A percentile compares a stretch with the other conserved stretches of the same genome.
These are phyloP conservation scores for Herpailurus yagouaroundi DNA, from an alignment of 2,113 vertebrate species.

Conservation along the genomic window DNA sequence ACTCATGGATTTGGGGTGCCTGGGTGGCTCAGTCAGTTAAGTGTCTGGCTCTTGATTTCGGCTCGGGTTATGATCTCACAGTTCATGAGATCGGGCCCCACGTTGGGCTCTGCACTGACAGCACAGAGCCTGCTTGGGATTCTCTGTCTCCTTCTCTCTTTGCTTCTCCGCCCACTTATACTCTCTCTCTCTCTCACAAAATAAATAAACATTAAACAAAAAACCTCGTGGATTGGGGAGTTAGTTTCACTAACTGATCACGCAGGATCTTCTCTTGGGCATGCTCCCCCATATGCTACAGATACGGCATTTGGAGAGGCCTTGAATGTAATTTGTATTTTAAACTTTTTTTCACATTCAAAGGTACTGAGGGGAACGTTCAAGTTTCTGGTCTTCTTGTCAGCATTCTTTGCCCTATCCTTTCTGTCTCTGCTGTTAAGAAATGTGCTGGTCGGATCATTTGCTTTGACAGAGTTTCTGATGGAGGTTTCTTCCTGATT, in stretches of 20 bases:
- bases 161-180: background rate
- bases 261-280: background rate
- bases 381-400: background rate
- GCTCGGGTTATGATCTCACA: background rate
- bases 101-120: background rate
- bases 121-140: background rate
- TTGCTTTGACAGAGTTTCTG: conserved; percentile 36
- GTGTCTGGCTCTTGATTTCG: background rate
- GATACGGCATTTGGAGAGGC: background rate
- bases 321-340: background rate
- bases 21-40: background rate
- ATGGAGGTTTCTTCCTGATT: conserved; percentile 37
- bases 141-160: background rate
- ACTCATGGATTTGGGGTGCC: background rate
- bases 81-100: background rate
- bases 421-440: background rate
- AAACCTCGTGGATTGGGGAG: background rate
- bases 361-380: conserved; percentile 40
- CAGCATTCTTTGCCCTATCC: background rate
- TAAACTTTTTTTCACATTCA: conserved; percentile 39
- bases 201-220: background rate
- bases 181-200: background rate
- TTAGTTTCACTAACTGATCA: background rate
- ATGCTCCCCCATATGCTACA: background rate
- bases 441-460: background rate